Evolutionary conservation across 2,797 vertebrate species (phyloP).

Genomic region (Manis crassicaudata): DNA sequence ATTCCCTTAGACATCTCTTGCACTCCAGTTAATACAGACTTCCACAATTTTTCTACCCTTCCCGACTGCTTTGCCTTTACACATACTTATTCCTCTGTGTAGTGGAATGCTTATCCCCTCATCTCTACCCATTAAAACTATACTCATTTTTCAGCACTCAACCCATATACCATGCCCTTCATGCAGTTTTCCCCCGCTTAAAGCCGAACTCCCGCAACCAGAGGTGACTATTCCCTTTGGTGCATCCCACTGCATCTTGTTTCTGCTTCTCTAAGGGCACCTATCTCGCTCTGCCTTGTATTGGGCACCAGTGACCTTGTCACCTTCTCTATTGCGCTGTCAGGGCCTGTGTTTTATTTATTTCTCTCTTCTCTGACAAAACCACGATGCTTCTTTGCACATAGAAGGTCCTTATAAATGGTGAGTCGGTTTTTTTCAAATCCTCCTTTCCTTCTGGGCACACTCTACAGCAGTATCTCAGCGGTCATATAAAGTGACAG

Average conservation of each 20-base stretch:
- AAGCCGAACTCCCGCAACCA: neutral
- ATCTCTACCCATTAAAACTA: neutral
- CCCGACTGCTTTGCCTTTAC: neutral
- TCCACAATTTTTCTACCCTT: neutral
- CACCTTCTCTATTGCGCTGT: neutral
- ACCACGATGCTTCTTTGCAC: neutral
- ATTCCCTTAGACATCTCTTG: neutral
- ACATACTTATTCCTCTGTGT: neutral
- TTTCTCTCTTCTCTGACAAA: neutral
- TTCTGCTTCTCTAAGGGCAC: neutral
- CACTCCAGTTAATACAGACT: neutral
- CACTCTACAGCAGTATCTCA: neutral
- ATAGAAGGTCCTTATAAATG: neutral
- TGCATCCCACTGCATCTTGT: neutral
- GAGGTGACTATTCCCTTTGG: neutral
- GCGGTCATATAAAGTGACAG: neutral
- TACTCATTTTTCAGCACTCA: neutral
- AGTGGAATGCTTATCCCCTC: neutral
- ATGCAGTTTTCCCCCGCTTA: neutral
- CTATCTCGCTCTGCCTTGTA: neutral
- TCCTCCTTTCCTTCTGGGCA: neutral
- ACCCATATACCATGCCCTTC: neutral
- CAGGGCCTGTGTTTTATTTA: neutral
- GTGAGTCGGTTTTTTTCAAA: neutral
- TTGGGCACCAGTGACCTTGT: neutral